Evolutionary conservation across 1,140 invertebrate genomes (phyloP), one percentile per base, ranked within the genome.

Genomic region (Drosophila pachea): DNA sequence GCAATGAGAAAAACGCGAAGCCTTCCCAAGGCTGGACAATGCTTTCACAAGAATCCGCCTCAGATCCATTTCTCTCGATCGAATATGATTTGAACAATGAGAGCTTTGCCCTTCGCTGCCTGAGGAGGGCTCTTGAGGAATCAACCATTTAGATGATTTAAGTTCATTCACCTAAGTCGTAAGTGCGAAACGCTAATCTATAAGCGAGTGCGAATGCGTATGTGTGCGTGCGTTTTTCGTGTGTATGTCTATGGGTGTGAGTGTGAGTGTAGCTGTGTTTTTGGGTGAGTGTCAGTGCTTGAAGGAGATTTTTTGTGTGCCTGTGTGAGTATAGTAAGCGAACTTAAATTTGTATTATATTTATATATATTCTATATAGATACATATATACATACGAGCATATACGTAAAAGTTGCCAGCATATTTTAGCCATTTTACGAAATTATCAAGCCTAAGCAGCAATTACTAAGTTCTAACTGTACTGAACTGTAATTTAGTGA

Each of bases 131-230:
- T 22, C 22, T 22, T 22, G 22, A 22, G 22, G 22, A 22, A 22
- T 22, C 22, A 22, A 22, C 56, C 48, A 67, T 55, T 68, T 68
- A 68, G 65, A 55, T 14, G n/a, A 68, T 55, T 42, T 43, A 50
- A 54, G 55, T 55, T 40, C 47, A 53, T 40, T 62, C 40, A 47
- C 55, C 74, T 82, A 74, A 59, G 38, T 58, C 31, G 33, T 83
- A 83, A 83, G 79, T 73, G 81, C 81, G 81, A 86, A 84, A 84
- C 86, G 86, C 31, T 76, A 84, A 54, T 47, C 71, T 79, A 38
- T 84, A 84, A 84, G 79, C 50, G 76, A 64, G 49, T 71, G 76
- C 12, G 38, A 47, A 40, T 67, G 74, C 8, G 50, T 33, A 59
- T 50, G 72, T 40, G 33, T 75, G 53, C 11, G 40, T 60, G 48